Evolutionary conservation across 1,140 invertebrate species (phyloP).

Genomic region (Hetaerina americana): DNA sequence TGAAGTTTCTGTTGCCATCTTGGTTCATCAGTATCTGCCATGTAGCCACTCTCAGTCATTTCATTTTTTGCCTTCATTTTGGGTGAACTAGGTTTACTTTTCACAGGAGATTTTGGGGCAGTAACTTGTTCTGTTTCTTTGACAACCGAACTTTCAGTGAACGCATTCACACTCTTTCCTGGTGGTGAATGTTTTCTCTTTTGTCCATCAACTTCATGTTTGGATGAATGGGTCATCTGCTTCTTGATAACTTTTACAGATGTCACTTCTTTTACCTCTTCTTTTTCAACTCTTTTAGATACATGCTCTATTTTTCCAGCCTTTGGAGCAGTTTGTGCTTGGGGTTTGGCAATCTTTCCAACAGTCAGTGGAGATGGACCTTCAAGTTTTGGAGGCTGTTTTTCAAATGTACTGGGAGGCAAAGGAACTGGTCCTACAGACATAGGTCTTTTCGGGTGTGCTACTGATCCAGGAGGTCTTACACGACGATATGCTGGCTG

Average conservation of each 20-base stretch:
- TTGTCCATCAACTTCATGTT: constrained; percentile 7
- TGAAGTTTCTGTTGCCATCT: constrained; percentile 21
- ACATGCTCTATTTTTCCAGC: not conserved
- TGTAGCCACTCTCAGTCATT: constrained; percentile 47
- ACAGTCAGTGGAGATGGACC: constrained; percentile 34
- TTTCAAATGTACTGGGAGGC: constrained; percentile 42
- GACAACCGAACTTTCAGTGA: constrained; percentile 15
- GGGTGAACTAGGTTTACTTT: constrained; percentile 38
- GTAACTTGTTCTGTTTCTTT: not conserved
- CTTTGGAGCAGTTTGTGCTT: not conserved
- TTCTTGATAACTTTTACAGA: constrained; percentile 6
- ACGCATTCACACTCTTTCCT: constrained; percentile 13
- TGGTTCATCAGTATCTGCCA: constrained; percentile 57
- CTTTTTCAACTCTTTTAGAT: not conserved
- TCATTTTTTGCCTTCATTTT: constrained; percentile 37
- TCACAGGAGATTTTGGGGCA: constrained; percentile 7
- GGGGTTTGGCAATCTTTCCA: constrained; percentile 10
- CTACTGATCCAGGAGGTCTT: constrained; percentile 31
- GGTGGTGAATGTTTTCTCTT: constrained; percentile 21
- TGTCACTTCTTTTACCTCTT: constrained; percentile 11
- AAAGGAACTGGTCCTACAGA: constrained; percentile 40
- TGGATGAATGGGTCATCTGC: not conserved
- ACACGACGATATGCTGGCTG: constrained; percentile 36
- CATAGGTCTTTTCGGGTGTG: constrained; percentile 28
- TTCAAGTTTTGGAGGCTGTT: constrained; percentile 31